These are phyloP conservation scores for Phytoseiulus persimilis DNA, from an alignment of 2,888 invertebrate genomes.

Conservation along the genomic window DNA sequence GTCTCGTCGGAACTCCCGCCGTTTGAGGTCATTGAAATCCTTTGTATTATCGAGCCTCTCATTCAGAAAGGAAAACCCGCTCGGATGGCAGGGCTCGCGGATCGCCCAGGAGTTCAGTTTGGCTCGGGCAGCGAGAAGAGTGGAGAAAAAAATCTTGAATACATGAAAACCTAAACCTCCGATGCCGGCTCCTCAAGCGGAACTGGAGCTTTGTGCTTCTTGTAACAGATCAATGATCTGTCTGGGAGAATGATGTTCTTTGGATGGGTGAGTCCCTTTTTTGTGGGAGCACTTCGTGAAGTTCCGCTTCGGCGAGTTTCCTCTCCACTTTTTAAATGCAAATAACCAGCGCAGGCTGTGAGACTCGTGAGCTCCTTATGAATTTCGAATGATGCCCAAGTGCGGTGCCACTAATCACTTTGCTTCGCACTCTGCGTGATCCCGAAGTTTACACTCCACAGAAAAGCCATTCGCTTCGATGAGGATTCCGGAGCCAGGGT, in stretches of 20 bases:
- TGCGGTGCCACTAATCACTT: background rate
- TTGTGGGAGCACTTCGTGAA: conserved; percentile 5
- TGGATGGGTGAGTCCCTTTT: background rate
- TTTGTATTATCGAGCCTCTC: too few species aligned
- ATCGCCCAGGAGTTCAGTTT: background rate
- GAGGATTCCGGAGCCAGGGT: too few species aligned
- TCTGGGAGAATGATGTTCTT: background rate
- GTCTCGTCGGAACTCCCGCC: too few species aligned
- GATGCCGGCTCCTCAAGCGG: background rate
- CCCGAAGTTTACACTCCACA: background rate
- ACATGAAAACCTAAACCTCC: background rate
- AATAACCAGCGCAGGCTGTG: background rate
- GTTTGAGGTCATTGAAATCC: too few species aligned
- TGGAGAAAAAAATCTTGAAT: background rate
- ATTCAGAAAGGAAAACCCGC: too few species aligned
- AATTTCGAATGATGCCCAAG: background rate
- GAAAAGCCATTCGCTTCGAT: too few species aligned
- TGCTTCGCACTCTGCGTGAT: background rate
- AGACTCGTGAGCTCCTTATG: background rate
- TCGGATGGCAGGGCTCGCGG: background rate
- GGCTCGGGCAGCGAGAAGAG: background rate
- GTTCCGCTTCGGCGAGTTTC: background rate
- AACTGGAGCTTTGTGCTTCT: background rate
- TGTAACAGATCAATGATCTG: conserved; percentile 5
- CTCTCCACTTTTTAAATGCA: background rate